A percentile compares a stretch with the other conserved stretches of the same genome.
phyloP scores from a whole-genome alignment of 2,797 vertebrate genomes.

The Gambelia wislizenii region DNA sequence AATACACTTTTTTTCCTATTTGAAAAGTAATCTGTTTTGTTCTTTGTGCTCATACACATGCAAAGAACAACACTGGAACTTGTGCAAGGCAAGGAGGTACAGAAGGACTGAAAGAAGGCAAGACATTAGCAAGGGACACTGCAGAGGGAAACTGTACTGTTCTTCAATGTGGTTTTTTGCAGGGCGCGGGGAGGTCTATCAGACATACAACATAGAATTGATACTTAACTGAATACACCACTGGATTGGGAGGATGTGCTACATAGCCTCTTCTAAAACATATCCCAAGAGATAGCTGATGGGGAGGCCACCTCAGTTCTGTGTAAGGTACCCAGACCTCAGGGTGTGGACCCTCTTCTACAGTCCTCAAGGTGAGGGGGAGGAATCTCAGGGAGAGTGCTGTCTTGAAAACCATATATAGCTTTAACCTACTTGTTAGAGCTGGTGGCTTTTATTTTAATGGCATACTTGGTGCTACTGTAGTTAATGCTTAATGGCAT shows the following conservation, averaged over 20 bases:
- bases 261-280: not conserved
- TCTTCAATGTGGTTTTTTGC: not conserved
- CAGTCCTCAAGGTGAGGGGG: too few relatives aligned
- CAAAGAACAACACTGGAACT: not conserved
- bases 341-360: too few relatives aligned
- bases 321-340: too few relatives aligned
- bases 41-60: not conserved
- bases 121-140: not conserved
- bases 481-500: too few relatives aligned
- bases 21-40: not conserved
- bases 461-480: too few relatives aligned
- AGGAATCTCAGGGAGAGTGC: too few relatives aligned
- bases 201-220: not conserved
- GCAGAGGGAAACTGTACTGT: not conserved
- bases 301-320: not conserved
- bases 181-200: not conserved
- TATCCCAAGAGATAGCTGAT: not conserved
- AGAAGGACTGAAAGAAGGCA: not conserved
- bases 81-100: not conserved
- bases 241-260: not conserved
- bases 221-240: not conserved
- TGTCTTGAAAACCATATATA: too few relatives aligned
- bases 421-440: too few relatives aligned
- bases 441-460: too few relatives aligned
- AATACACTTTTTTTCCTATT: not conserved